A percentile compares a stretch with the other conserved stretches of the same genome.
Conservation (phyloP, 1,140 invertebrate genomes). For the Calephelis nemesis region DNA sequence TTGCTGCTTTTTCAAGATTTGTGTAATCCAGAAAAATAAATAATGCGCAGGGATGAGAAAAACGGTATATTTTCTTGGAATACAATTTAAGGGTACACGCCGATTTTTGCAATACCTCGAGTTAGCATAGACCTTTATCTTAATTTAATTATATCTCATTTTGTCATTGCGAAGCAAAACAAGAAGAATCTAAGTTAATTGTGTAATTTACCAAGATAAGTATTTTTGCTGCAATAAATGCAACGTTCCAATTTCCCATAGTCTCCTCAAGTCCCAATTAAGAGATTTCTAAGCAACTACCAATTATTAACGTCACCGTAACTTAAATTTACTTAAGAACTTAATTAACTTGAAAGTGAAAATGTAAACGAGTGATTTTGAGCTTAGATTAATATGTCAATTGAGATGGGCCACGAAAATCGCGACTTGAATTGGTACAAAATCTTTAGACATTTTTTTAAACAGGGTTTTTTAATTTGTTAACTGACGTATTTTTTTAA, state of each 20-base stretch:
- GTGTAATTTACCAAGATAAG: background rate
- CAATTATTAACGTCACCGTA: conserved; percentile 19
- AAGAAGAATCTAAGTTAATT: conserved; percentile 10
- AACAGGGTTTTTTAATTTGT: too few species aligned
- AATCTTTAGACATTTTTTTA: too few species aligned
- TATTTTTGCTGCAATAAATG: conserved; percentile 2
- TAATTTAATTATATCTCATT: background rate
- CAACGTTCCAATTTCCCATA: conserved; percentile 11
- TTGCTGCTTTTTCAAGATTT: too few species aligned
- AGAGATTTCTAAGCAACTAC: conserved; percentile 20
- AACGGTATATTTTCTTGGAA: too few species aligned
- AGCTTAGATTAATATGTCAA: conserved; percentile 25
- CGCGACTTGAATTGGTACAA: background rate
- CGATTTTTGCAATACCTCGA: too few species aligned
- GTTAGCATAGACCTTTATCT: background rate
- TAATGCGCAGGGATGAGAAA: too few species aligned
- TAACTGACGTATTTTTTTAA: too few species aligned
- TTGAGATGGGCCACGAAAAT: background rate
- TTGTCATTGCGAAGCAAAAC: conserved; percentile 2
- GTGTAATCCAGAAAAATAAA: too few species aligned
- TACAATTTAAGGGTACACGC: too few species aligned
- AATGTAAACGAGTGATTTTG: conserved; percentile 23
- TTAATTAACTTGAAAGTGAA: conserved; percentile 23
- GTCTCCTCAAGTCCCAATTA: conserved; percentile 19
- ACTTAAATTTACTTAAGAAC: conserved; percentile 21